Evolutionary conservation across 30 jellyfish, hydroid and myxozoan species (phyloP), one percentile per base, ranked within the genome.

Genomic region (Rhopilema esculentum): DNA sequence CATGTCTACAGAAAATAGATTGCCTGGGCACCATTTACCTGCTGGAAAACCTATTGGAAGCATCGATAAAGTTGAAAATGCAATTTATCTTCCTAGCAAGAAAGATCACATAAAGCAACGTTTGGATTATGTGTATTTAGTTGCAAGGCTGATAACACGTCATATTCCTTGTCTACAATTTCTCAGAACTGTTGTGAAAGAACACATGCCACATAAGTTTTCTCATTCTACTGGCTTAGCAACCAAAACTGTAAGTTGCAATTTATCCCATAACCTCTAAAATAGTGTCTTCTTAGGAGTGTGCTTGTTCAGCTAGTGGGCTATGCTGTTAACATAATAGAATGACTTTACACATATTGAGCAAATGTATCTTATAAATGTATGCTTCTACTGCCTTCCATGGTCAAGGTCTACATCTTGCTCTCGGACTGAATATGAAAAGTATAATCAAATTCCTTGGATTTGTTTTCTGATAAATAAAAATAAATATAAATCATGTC

Each of bases 81-180:
- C 49, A 0, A 26, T 69, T 26, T 69, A 19, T 69, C 31, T 69
- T 17, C 57, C 52, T 19, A 31, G 31, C 31, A 31, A 26, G 27
- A n/a, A 69, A 29, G 80, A 69, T 69, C 80, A 69, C 31, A 69
- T 19, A 69, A 26, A 19, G 80, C 80, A 69, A 69, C 80, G 53
- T 18, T 31, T 19, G 31, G 31, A 69, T 28, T 69, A 69, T 31
- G 31, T 31, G 31, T 19, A 19, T 1, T 69, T 69, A 0, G 80
- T 69, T 26, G 27, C 80, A 69, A 26, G 80, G 57, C 57, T 40
- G 57, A 40, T 40, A 40, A 40, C 57, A 40, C 57, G 12, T 40
- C 57, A 40, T 40, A 40, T 40, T 40, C 57, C 57, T 40, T 40
- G 57, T 40, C 57, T 40, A 40, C 57, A 40, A 40, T 40, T 40